phyloP scores from a whole-genome alignment of 2,888 invertebrate genomes.

The Chaetogeoica ovagalla region DNA sequence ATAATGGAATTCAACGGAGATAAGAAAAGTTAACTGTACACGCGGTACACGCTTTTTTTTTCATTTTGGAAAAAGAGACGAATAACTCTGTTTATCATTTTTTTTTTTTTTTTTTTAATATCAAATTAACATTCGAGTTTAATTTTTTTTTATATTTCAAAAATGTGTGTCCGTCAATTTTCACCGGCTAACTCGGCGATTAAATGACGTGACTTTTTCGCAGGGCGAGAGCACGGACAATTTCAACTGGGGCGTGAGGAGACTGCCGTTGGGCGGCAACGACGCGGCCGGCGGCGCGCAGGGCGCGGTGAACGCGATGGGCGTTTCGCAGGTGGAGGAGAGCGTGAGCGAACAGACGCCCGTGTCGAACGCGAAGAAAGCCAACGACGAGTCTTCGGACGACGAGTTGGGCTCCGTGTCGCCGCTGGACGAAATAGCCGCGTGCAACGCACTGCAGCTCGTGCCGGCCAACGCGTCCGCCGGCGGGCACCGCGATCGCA shows the following conservation, averaged over 20 bases:
- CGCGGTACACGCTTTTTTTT: no score
- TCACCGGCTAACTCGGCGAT: no score
- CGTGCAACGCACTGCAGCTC: conserved; percentile 9
- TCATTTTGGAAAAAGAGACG: no score
- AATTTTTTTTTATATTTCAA: no score
- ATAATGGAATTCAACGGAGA: no score
- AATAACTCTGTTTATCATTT: no score
- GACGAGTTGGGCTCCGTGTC: conserved; percentile 81
- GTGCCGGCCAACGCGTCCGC: neutral
- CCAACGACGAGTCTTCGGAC: conserved; percentile 79
- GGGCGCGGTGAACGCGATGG: conserved; percentile 59
- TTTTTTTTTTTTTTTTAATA: no score
- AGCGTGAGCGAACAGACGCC: conserved; percentile 72
- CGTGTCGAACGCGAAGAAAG: conserved; percentile 62
- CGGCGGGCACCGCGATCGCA: conserved; percentile 63
- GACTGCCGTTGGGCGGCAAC: conserved; percentile 79
- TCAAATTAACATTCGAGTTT: no score
- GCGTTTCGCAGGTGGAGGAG: conserved; percentile 56
- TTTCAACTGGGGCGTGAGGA: conserved; percentile 93
- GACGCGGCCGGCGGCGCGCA: conserved; percentile 65
- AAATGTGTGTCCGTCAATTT: no score
- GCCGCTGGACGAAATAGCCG: conserved; percentile 70
- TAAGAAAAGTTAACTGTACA: no score
- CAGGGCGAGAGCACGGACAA: conserved; percentile 94
- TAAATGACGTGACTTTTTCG: conserved; percentile 29